Base-by-base conservation (phyloP, 2,797 vertebrate species). In the Hozukius guyotensis region DNA sequence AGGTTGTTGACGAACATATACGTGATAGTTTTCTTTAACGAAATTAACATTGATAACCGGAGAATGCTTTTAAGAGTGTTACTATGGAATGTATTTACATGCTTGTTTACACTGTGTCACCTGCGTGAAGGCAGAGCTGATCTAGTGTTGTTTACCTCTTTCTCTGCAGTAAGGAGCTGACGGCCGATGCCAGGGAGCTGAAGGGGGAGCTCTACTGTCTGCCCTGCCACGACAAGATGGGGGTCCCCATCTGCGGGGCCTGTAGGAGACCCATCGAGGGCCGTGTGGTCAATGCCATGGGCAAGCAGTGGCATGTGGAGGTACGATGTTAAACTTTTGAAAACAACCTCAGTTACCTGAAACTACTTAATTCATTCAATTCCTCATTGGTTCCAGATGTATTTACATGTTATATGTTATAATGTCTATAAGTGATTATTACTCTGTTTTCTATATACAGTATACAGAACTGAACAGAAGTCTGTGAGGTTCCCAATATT, bases 271-370 rank as follows among this genome's bases (percentile, higher is more conserved):
- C 98, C 67, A 98, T 99, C 13, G 98, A 99, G 93, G 98, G 98
- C 34, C 97, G 98, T 0, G 98, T 99, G 88, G 98, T 99, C 46
- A 99, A 99, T n/a, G 98, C 98, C 72, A 97, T 99, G 98, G 98
- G 98, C 73, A 99, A 99, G 84, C 98, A 99, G 82, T 99, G 98
- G 98, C 98, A 99, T 0, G 98, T 99, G 85, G 98, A 99, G 98
- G 98, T 99, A 93, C 71, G 86, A 32, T 52, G 49, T 74, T 20
- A 18, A n/a, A 67, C 14, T 32, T 72, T 69, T 46, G 11, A 27
- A 64, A 53, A 31, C 42, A 66, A 2, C 18, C 12, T 31, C 0
- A 27, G 1, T 76, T 36, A 60, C 4, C 5, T 49, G 18, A 68
- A 57, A 8, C 20, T 7, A 3, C 4, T 46, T 38, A 5, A 22